A percentile compares a stretch with the other conserved stretches of the same genome.
phyloP scores from a whole-genome alignment of 2,113 vertebrate genomes.

The Regulus satrapa region DNA sequence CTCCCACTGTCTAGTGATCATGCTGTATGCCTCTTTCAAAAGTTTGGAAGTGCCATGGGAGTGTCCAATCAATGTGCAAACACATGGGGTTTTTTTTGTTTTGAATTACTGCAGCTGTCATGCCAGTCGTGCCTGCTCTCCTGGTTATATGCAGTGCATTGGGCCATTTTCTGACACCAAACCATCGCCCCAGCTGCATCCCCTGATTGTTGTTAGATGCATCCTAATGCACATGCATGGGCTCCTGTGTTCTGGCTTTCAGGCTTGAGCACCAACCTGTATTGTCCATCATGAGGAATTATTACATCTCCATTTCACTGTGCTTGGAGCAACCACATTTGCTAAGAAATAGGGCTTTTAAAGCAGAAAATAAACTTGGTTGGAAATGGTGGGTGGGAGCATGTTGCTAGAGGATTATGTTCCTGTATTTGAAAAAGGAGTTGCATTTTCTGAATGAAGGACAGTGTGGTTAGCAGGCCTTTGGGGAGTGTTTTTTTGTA shows the following conservation, averaged over 20 bases:
- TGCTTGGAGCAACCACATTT: conserved; percentile 63
- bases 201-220: conserved; percentile 60
- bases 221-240: conserved; percentile 69
- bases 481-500: conserved; percentile 13
- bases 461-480: background rate
- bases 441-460: conserved; percentile 31
- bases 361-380: background rate
- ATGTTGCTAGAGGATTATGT: conserved; percentile 50
- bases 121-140: conserved; percentile 38
- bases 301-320: conserved; percentile 37
- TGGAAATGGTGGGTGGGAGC: conserved; percentile 32
- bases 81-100: rapidly evolving
- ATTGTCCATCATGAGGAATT: conserved; percentile 3
- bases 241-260: conserved; percentile 61
- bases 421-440: conserved; percentile 4
- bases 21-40: conserved; percentile 58
- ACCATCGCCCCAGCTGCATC: conserved; percentile 32
- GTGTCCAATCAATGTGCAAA: conserved; percentile 19
- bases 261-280: conserved; percentile 56
- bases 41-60: conserved; percentile 70
- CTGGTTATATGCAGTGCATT: conserved; percentile 33
- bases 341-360: conserved; percentile 14
- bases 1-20: conserved; percentile 35
- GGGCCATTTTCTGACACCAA: conserved; percentile 28
- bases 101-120: background rate